Evolutionary conservation across 2,888 invertebrate genomes (phyloP).

Genomic region (Shargacucullia verbasci): DNA sequence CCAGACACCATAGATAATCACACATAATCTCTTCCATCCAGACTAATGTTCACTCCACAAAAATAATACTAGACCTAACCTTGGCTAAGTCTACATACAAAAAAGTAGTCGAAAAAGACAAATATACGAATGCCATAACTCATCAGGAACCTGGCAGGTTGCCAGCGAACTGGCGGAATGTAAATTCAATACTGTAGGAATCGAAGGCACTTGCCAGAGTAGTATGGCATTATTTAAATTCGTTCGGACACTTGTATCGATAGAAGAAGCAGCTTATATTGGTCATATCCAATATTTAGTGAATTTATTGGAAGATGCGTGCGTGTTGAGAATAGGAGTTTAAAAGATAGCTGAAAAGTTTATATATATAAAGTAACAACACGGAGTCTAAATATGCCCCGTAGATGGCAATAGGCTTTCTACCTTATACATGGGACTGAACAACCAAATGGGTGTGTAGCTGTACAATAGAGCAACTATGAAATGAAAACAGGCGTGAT

Average conservation of each 20-base stretch:
- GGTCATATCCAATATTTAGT: slow-evolving; percentile 22
- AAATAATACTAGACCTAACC: slow-evolving; percentile 42
- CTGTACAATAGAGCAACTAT: no score
- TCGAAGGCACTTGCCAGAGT: slow-evolving; percentile 56
- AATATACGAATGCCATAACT: slow-evolving; percentile 70
- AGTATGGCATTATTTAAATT: slow-evolving; percentile 60
- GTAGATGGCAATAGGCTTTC: no score
- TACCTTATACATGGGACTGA: no score
- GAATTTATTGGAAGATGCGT: slow-evolving; percentile 22
- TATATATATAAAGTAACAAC: no score
- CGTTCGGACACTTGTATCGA: slow-evolving; percentile 45
- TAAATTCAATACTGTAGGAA: slow-evolving; percentile 70
- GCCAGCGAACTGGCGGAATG: slow-evolving; percentile 67
- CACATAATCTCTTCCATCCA: slow-evolving; percentile 22
- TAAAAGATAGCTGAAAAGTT: no score
- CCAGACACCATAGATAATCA: slow-evolving; percentile 16
- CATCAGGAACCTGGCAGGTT: slow-evolving; percentile 59
- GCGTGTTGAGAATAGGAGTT: no score
- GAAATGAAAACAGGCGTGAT: no score
- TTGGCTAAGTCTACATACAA: slow-evolving; percentile 31
- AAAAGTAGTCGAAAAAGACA: slow-evolving; percentile 46
- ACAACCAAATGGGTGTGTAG: no score
- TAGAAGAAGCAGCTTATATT: slow-evolving; percentile 21
- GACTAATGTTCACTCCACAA: slow-evolving; percentile 21
- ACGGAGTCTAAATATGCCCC: no score